phyloP scores from a whole-genome alignment of 2,888 invertebrate genomes.

The Brenthis hecate region DNA sequence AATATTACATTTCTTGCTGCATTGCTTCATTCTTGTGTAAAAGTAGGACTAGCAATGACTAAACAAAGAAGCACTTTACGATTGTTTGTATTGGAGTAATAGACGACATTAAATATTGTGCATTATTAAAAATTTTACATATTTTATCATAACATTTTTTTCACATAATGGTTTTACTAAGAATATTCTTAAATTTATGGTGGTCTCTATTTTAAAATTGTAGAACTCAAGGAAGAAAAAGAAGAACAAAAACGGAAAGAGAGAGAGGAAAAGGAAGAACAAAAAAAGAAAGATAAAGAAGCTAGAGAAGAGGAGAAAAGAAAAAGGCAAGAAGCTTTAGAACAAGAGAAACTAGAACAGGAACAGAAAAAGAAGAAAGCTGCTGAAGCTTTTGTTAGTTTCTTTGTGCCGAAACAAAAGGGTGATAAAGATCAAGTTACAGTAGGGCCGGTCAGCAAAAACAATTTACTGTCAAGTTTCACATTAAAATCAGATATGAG shows the following conservation, averaged over 20 bases:
- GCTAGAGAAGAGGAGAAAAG: constrained; percentile 83
- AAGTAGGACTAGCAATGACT: too few relatives aligned
- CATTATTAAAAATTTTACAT: too few relatives aligned
- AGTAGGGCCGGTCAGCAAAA: constrained; percentile 63
- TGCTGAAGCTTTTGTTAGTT: constrained; percentile 90
- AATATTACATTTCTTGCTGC: too few relatives aligned
- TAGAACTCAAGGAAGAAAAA: constrained; percentile 71
- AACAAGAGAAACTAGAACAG: constrained; percentile 85
- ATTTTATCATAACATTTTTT: too few relatives aligned
- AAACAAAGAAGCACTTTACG: too few relatives aligned
- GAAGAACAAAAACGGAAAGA: constrained; percentile 65
- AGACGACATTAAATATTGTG: too few relatives aligned
- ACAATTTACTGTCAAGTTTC: constrained; percentile 70
- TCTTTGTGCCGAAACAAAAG: constrained; percentile 87
- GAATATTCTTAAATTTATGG: too few relatives aligned
- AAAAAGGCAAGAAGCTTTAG: constrained; percentile 84
- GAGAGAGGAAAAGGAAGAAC: constrained; percentile 76
- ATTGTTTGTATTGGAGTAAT: too few relatives aligned
- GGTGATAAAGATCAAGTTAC: constrained; percentile 63
- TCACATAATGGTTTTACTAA: too few relatives aligned
- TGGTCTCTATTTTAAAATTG: background rate
- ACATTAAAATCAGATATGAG: constrained; percentile 93
- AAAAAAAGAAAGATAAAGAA: constrained; percentile 76
- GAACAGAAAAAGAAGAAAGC: constrained; percentile 90
- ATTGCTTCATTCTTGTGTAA: too few relatives aligned